Base-by-base conservation (phyloP, 2,888 invertebrate species). In the Caenorhabditis imperialis region DNA sequence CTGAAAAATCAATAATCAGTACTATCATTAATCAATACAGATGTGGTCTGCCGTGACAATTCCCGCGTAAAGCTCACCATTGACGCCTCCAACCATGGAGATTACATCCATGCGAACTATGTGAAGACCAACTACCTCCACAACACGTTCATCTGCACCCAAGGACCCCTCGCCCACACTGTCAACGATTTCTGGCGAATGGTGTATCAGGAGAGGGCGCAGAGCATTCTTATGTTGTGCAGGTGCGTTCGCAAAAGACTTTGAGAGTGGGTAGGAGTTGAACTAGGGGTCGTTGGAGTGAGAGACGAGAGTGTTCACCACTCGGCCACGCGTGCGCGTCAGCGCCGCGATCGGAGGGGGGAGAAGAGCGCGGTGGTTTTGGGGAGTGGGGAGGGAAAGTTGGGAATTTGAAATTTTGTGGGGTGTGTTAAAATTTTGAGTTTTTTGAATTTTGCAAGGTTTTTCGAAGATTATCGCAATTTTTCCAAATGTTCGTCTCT, bases 151-250 rank as follows among this genome's bases (percentile, higher is more conserved):
- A 77, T 81, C 25, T 80, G 79, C 51, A 81, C 81, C 27, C 81
- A 96, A 90, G 92, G 98, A 60, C 96, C 96, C 89, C 91, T 98
- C 79, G 92, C 93, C 30, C 92, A 93, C 77, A 98, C 98, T 0
- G 92, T 94, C 54, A 92, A 92, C 75, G 97, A 97, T 89, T 97
- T 98, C 90, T 98, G 97, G 97, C 92, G 94, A 81, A 98, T 98
- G 98, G 93, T 97, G 48, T 97, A 96, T 94, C 97, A 98, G 90
- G 97, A 98, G 89, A 48, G 78, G 33, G 73, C 75, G 7, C 53
- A 55, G 20, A 69, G 54, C 8, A 79, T 82, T 63, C 47, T 82
- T 1, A 82, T 82, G 82, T 18, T 82, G 0, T 82, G 82, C 72
- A 67, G 63, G 82, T 81, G 40, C 48, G 67, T 48, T 40, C 44